Base-by-base conservation (phyloP, 2,797 vertebrate genomes). In the Sebastolobus altivelis region DNA sequence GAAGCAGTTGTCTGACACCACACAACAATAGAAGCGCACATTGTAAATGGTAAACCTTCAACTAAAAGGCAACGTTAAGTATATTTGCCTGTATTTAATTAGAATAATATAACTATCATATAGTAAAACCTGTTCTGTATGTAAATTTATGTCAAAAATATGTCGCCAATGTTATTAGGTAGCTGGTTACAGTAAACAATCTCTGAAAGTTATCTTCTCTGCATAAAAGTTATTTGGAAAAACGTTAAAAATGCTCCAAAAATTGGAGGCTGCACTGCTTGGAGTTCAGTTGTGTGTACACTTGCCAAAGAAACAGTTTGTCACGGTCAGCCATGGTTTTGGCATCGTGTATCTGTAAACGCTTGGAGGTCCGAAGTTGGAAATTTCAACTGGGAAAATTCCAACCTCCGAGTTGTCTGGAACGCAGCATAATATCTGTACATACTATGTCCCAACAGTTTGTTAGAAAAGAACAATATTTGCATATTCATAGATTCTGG, bases 21-120 rank as follows among this genome's bases (percentile, higher is more conserved):
- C 3, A 31, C 5, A 31, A 31, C 31, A 31, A 31, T 31, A 5
- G 31, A 31, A 52, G 18, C 0, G 1, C 46, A 49, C 0, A 49
- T 8, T 49, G 18, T 49, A 49, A 49, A 49, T 52, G 46, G 18
- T 52, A 52, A 52, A 52, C 18, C 46, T 52, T 52, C 46, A 52
- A 52, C 46, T 9, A 52, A 52, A 9, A 49, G 46, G 18, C 46
- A 49, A 20, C 46, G 2, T 52, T 22, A 54, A 54, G n/a, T 22
- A 54, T 54, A 22, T 54, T 54, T 54, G 52, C 52, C 52, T 54
- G 8, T 54, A 54, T 54, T 54, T 54, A 22, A 22, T 22, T 5
- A 54, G 22, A 22, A 54, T 54, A 54, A 54, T 54, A 22, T 22
- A 22, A 54, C 52, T 22, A 54, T 22, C 52, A 54, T 22, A 1